phyloP scores from a whole-genome alignment of 2,797 vertebrate species.

The Crocidura indochinensis region DNA sequence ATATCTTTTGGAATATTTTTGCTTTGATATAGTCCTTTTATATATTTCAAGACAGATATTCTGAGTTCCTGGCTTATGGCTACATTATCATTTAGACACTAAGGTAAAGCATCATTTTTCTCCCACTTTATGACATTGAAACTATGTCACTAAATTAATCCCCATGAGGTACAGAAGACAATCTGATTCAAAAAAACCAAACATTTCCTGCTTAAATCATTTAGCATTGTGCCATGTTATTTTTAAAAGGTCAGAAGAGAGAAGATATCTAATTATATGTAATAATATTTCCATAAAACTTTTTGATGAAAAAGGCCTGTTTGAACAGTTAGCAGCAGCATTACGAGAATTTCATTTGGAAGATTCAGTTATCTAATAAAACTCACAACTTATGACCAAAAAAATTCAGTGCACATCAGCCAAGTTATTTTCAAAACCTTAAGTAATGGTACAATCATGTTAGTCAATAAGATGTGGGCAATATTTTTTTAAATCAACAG shows the following conservation, averaged over 20 bases:
- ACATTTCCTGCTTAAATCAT: constrained; percentile 58
- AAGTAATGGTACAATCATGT: not conserved
- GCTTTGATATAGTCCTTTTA: constrained; percentile 21
- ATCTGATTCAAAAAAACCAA: constrained; percentile 64
- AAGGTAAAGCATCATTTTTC: constrained; percentile 69
- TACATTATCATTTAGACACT: constrained; percentile 19
- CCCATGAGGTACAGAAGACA: constrained; percentile 50
- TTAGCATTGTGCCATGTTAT: constrained; percentile 35
- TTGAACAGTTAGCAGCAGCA: constrained; percentile 59
- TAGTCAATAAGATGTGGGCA: constrained; percentile 59
- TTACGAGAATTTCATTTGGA: constrained; percentile 62
- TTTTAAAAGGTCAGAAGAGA: constrained; percentile 12
- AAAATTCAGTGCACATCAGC: constrained; percentile 26
- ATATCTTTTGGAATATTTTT: constrained; percentile 16
- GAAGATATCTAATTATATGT: constrained; percentile 61
- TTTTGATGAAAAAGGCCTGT: constrained; percentile 69
- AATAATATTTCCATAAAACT: constrained; percentile 69
- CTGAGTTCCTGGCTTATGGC: constrained; percentile 60
- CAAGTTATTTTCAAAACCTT: constrained; percentile 58
- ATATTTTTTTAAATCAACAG: not conserved
- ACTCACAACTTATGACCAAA: constrained; percentile 54
- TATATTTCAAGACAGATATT: constrained; percentile 61
- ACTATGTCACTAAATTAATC: constrained; percentile 25
- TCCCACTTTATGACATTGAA: constrained; percentile 59
- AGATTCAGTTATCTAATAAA: constrained; percentile 64